phyloP scores from a whole-genome alignment of 2,888 invertebrate species.

The Volucella bombylans region DNA sequence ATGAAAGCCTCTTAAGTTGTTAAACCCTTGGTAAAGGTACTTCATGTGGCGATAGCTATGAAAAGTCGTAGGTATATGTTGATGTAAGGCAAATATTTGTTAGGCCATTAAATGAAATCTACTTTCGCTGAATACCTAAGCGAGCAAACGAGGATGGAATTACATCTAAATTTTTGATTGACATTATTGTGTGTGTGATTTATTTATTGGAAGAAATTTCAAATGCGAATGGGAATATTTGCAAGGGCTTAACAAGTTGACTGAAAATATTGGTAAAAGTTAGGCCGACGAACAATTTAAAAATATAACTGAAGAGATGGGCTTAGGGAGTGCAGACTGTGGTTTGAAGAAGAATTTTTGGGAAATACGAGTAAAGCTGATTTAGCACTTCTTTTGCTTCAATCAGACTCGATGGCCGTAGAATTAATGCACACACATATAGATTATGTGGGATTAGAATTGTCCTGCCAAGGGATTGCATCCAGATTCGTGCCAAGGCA shows the following conservation, averaged over 20 bases:
- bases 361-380: too few relatives aligned
- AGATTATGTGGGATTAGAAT: too few relatives aligned
- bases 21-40: slow-evolving; percentile 15
- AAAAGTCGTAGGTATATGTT: slow-evolving; percentile 34
- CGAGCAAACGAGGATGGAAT: not conserved
- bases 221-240: slow-evolving; percentile 28
- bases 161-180: slow-evolving; percentile 33
- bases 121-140: slow-evolving; percentile 1
- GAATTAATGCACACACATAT: too few relatives aligned
- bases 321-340: not conserved
- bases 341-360: too few relatives aligned
- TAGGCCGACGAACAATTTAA: not conserved
- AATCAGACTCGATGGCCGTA: too few relatives aligned
- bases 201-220: slow-evolving; percentile 35
- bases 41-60: not conserved
- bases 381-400: too few relatives aligned
- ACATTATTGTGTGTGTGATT: slow-evolving; percentile 48
- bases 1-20: slow-evolving; percentile 49
- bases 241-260: not conserved
- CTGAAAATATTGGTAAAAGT: not conserved
- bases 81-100: slow-evolving; percentile 52
- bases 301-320: not conserved
- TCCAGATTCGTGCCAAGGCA: too few relatives aligned
- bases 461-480: too few relatives aligned
- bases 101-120: slow-evolving; percentile 14